phyloP scores from a whole-genome alignment of 2,797 vertebrate genomes.

The Cossypha polioptera region DNA sequence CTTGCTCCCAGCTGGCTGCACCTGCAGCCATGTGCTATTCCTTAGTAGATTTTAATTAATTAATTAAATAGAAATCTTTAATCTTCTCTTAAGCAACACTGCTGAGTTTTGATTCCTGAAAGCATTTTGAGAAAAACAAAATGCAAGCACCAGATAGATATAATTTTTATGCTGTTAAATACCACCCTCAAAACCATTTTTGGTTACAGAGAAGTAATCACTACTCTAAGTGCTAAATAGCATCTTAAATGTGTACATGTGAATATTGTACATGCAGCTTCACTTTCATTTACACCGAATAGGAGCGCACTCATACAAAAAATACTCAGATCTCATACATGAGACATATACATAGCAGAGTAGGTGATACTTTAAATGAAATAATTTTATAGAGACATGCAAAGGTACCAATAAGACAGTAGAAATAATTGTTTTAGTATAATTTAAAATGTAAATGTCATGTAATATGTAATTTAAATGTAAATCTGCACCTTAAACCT shows the following conservation, averaged over 20 bases:
- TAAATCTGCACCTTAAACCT: conserved; percentile 66
- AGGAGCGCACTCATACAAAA: neutral
- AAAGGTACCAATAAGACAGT: conserved; percentile 36
- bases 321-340: neutral
- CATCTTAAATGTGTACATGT: neutral
- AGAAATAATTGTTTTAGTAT: conserved; percentile 67
- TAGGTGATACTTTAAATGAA: neutral
- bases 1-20: neutral
- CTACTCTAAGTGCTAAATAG: neutral
- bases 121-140: neutral
- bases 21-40: neutral
- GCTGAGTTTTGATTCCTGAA: neutral
- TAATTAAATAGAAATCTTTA: neutral
- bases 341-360: neutral
- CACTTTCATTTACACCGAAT: neutral
- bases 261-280: neutral
- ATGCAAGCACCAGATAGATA: neutral
- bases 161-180: neutral
- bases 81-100: neutral
- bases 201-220: neutral
- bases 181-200: neutral
- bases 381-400: conserved; percentile 30
- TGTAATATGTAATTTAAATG: conserved; percentile 63
- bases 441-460: conserved; percentile 68
- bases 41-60: neutral